Evolutionary conservation across 1,140 invertebrate species (phyloP).

Genomic region (Drosophila tristis): DNA sequence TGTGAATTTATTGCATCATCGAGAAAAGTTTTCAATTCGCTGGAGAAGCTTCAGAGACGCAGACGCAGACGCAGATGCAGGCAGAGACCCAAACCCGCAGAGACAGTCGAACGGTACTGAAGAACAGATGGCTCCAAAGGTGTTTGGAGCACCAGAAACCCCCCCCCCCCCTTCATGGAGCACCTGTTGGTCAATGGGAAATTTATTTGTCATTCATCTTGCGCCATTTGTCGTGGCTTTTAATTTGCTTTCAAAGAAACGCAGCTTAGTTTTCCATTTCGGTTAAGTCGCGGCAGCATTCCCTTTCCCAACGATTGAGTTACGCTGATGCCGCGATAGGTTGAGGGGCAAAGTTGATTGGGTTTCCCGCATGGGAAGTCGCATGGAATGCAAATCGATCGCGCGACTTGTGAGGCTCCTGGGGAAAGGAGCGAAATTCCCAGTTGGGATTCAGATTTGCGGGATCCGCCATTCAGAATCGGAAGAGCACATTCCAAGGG

Average conservation of each 20-base stretch:
- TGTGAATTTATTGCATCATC: conserved; percentile 79
- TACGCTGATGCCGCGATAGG: too few relatives aligned
- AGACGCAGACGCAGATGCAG: neutral
- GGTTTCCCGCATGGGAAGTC: too few relatives aligned
- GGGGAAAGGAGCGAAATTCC: too few relatives aligned
- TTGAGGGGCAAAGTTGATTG: too few relatives aligned
- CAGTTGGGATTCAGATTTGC: too few relatives aligned
- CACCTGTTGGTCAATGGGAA: conserved; percentile 72
- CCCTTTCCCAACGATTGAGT: neutral
- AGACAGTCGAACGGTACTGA: too few relatives aligned
- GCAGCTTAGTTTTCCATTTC: conserved; percentile 61
- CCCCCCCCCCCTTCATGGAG: too few relatives aligned
- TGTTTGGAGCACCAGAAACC: too few relatives aligned
- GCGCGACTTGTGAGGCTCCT: neutral
- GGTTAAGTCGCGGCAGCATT: conserved; percentile 14
- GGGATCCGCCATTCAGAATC: too few relatives aligned
- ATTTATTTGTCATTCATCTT: conserved; percentile 74
- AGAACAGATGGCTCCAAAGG: too few relatives aligned
- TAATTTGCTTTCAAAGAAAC: conserved; percentile 68
- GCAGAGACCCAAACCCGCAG: neutral
- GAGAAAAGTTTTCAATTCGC: conserved; percentile 72
- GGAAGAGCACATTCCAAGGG: too few relatives aligned
- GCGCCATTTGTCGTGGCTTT: conserved; percentile 71
- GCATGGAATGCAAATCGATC: too few relatives aligned
- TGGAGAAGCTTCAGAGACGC: conserved; percentile 4